Base-by-base conservation (phyloP, 2,113 vertebrate genomes). In the Passer domesticus region DNA sequence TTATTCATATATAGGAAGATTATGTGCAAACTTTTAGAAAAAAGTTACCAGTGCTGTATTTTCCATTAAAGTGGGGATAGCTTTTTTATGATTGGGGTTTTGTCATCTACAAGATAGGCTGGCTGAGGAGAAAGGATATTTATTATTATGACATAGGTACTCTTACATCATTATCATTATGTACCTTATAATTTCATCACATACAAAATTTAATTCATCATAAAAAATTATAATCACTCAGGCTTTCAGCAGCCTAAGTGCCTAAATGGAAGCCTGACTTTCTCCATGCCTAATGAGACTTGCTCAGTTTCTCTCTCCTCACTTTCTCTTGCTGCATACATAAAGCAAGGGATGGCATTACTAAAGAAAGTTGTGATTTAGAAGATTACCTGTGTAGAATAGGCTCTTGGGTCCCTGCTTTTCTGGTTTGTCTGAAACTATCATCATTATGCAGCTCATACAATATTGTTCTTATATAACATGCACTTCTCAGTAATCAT, bases 361-460 rank as follows among this genome's bases (percentile, higher is more conserved):
- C 37, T 76, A 55, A 75, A 72, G 47, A 63, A 55, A 84, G 66
- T 9, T 23, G 15, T 50, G 43, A 27, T 63, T 84, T 87, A 56
- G 46, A 67, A 67, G 35, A 70, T 82, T 67, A 50, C 33, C 23
- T 70, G 4, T 43, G 46, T 35, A 41, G 39, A 55, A 23, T 14
- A 74, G 33, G 33, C 46, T 83, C 41, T 64, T 66, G n/a, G 9
- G 22, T 44, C 52, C 24, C 59, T 67, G 55, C 63, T 86, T 63
- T 92, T 89, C 69, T 77, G n/a, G 14, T 92, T 95, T 70, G 49
- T 39, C 80, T 87, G 83, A 77, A 95, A 83, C 30, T 16, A 23
- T 47, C 19, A 63, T 37, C 16, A 2, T 69, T 56, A 85, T 23
- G 67, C 64, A 90, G 50, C 31, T 90, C 25, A 35, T 33, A 55